A percentile compares a stretch with the other conserved stretches of the same genome.
Evolutionary conservation across 2,888 invertebrate genomes (phyloP).

Genomic region (Plagodis dolabraria): DNA sequence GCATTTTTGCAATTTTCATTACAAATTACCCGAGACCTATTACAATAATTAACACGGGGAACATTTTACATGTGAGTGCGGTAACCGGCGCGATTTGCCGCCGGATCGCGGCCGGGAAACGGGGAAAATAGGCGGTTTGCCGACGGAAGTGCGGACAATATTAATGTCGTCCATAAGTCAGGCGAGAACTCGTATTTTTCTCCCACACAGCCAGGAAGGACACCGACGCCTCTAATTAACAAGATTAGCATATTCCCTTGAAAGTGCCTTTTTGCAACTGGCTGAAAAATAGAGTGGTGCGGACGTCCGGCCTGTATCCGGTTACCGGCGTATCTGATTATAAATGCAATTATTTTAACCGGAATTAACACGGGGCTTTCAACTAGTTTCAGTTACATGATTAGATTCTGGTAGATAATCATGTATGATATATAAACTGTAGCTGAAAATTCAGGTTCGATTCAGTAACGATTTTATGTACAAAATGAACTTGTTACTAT

Average conservation of each 20-base stretch:
- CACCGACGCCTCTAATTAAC: slow-evolving; percentile 79
- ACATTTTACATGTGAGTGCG: slow-evolving; percentile 35
- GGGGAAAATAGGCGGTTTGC: slow-evolving; percentile 58
- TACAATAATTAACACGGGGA: slow-evolving; percentile 38
- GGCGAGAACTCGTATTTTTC: slow-evolving; percentile 69
- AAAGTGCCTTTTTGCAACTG: slow-evolving; percentile 58
- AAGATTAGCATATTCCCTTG: slow-evolving; percentile 78
- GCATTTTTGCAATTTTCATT: slow-evolving; percentile 32
- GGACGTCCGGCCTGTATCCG: slow-evolving; percentile 23
- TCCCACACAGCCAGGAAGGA: slow-evolving; percentile 70
- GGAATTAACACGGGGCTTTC: no score
- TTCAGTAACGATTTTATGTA: no score
- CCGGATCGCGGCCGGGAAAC: slow-evolving; percentile 48
- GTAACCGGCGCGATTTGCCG: slow-evolving; percentile 31
- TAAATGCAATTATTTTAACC: no score
- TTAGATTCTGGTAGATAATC: no score
- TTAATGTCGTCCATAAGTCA: slow-evolving; percentile 79
- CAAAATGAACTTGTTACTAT: no score
- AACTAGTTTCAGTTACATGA: no score
- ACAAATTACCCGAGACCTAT: slow-evolving; percentile 31
- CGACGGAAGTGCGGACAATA: slow-evolving; percentile 76
- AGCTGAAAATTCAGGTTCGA: no score
- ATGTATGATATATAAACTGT: no score
- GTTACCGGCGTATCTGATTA: background rate
- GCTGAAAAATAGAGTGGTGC: slow-evolving; percentile 37